Evolutionary conservation across 2,797 vertebrate genomes (phyloP), one percentile per base, ranked within the genome.

Genomic region (Parauchenoglanis ngamensis): DNA sequence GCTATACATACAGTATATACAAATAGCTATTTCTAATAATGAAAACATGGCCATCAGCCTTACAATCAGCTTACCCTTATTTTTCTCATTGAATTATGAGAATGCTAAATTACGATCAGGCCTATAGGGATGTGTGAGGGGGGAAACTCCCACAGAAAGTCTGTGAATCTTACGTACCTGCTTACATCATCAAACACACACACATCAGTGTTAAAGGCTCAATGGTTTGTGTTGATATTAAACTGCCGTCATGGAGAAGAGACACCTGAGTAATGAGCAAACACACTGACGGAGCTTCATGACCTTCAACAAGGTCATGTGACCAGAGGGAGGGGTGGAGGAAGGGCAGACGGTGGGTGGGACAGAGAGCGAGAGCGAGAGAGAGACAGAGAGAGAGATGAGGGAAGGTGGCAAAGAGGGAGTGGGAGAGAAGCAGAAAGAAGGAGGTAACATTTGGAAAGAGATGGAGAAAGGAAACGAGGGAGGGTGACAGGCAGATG

Each of bases 41-140:
- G 17, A 70, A 40, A 40, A 46, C 21, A 25, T 19, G 31, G 23
- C 11, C 4, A 73, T 46, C 23, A 73, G 40, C 40, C 21, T 31
- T 31, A 31, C 31, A 73, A 46, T 46, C 70, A 72, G 19, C 0
- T 23, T 40, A 40, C 35, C 3, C 35, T 40, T 3, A 40, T 40
- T 40, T 84, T 83, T 90, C 91, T 86, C 92, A 88, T 90, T 76
- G 92, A 93, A 94, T 92, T 87, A 92, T 88, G 85, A 91, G 92
- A 94, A 95, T 91, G 31, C n/a, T 56, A 56, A 78, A 94, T 87
- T 0, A 89, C 91, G 89, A 84, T 87, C 25, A 68, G 68, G 49
- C 49, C 73, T 77, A 13, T 77, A n/a, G 44, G 6, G 25, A 13
- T 79, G 31, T 72, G 82, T 79, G 15, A 6, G 7, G 49, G 4